Percentiles rank a stretch among this genome's conserved stretches.
Conservation (phyloP, 1,140 invertebrate species). For the Ips nitidus region DNA sequence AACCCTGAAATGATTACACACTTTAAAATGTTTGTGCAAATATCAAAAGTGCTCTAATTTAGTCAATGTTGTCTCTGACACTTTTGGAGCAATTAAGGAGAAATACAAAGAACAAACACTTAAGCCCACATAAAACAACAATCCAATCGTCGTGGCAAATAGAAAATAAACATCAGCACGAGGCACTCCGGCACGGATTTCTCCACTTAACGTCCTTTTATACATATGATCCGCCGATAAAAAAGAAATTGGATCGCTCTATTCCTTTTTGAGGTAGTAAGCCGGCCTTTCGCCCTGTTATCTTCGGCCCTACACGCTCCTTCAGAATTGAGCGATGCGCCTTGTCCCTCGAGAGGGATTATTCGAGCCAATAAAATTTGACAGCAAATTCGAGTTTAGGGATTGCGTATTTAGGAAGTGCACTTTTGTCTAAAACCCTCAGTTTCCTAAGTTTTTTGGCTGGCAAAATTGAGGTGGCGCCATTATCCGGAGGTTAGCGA, state of each 20-base stretch:
- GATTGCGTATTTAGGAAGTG: not conserved
- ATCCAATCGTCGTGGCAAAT: slow-evolving; percentile 12
- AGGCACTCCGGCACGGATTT: slow-evolving; percentile 20
- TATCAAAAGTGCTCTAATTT: no score
- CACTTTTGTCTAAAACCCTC: no score
- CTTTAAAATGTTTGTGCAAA: no score
- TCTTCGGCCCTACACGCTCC: slow-evolving; percentile 26
- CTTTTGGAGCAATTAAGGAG: no score
- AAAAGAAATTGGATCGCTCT: slow-evolving; percentile 29
- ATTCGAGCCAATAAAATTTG: slow-evolving; percentile 27
- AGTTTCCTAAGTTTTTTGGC: no score
- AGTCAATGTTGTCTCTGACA: no score
- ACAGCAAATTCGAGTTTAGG: slow-evolving; percentile 20
- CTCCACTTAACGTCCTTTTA: slow-evolving; percentile 27
- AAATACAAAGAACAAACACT: slow-evolving; percentile 6
- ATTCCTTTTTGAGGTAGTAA: slow-evolving; percentile 26
- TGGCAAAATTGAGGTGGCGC: no score
- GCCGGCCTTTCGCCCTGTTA: slow-evolving; percentile 26
- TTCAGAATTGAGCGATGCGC: slow-evolving; percentile 18
- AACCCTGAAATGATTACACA: no score
- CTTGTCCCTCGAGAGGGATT: slow-evolving; percentile 24
- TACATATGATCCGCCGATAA: slow-evolving; percentile 30
- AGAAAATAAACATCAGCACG: slow-evolving; percentile 22
- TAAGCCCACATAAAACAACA: slow-evolving; percentile 12
- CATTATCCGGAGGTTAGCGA: no score